A percentile compares a stretch with the other conserved stretches of the same genome.
Evolutionary conservation across 2,113 vertebrate species (phyloP).

Genomic region (Tachycineta bicolor): DNA sequence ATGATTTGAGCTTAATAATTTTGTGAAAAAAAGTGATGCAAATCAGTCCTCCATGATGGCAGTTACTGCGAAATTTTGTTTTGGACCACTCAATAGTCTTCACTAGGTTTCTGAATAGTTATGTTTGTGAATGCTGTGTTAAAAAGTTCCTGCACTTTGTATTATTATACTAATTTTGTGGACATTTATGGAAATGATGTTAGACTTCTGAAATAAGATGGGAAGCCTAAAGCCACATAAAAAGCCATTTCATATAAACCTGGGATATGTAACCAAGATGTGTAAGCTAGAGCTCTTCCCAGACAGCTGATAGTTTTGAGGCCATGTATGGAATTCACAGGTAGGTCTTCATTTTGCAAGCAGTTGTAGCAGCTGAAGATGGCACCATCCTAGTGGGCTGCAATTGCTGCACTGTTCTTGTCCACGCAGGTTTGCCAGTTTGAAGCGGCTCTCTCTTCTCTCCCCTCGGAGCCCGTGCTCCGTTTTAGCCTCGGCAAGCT

Average conservation of each 20-base stretch:
- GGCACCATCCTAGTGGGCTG: not conserved
- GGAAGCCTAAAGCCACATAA: not conserved
- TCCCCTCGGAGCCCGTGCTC: too few species aligned
- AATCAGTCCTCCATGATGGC: not conserved
- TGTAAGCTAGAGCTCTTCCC: not conserved
- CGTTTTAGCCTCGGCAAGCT: too few species aligned
- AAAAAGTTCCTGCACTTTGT: not conserved
- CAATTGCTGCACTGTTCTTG: not conserved
- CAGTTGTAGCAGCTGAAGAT: not conserved
- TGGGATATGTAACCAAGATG: not conserved
- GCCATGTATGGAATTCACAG: rapidly evolving
- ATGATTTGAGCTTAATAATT: not conserved
- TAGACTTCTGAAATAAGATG: not conserved
- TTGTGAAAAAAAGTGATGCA: not conserved
- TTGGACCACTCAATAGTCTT: not conserved
- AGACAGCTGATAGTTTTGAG: not conserved
- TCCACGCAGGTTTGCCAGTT: not conserved
- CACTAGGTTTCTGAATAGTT: not conserved
- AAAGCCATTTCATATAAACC: not conserved
- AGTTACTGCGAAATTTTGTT: not conserved
- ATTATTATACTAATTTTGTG: not conserved
- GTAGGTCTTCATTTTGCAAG: not conserved
- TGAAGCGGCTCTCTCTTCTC: too few species aligned
- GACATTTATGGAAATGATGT: not conserved
- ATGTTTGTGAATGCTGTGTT: not conserved